Evolutionary conservation across 2,797 vertebrate species (phyloP).

Genomic region (Vireo griseus): DNA sequence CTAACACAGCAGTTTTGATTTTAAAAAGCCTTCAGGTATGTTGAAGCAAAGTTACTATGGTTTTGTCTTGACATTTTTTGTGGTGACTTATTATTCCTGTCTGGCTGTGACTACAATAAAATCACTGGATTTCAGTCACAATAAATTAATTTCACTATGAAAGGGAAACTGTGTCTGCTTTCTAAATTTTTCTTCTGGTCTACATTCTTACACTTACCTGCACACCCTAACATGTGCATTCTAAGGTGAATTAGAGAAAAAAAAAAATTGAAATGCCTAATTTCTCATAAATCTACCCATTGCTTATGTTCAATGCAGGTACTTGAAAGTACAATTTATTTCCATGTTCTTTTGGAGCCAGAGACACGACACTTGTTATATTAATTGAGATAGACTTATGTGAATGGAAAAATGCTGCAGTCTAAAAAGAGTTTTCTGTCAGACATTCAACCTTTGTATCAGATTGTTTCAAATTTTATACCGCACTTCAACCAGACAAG

Average conservation of each 20-base stretch:
- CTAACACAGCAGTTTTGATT: background rate
- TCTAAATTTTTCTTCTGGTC: background rate
- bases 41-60: background rate
- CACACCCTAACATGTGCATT: background rate
- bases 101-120: background rate
- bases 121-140: background rate
- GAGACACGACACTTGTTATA: background rate
- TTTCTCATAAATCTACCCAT: background rate
- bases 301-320: background rate
- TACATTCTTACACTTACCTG: background rate
- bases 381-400: background rate
- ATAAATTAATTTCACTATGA: background rate
- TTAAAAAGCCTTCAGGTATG: background rate
- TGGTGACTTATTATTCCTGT: background rate
- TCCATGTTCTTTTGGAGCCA: background rate
- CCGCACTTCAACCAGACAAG: background rate
- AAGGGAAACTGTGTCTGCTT: background rate
- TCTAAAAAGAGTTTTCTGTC: background rate
- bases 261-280: background rate
- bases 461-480: background rate
- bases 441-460: background rate
- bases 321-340: background rate
- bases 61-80: background rate
- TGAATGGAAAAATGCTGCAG: background rate
- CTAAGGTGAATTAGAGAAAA: background rate